Conservation (phyloP, 2,113 vertebrate species). For the Petromus typicus region DNA sequence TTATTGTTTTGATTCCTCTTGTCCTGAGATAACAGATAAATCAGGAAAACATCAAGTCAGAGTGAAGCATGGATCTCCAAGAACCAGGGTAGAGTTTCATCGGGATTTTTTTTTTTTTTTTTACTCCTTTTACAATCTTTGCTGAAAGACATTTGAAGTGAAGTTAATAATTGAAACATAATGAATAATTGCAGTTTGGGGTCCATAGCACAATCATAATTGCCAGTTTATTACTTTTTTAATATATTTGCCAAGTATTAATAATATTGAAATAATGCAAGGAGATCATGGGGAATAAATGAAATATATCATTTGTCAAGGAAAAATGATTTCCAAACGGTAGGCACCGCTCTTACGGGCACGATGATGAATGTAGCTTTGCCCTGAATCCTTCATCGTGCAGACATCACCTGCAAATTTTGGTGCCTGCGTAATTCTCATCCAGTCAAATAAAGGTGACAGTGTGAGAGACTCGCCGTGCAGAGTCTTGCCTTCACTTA, state of each 20-base stretch:
- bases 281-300: constrained; percentile 79
- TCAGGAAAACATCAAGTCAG: constrained; percentile 44
- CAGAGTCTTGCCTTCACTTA: not conserved
- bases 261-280: constrained; percentile 83
- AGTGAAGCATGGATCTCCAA: constrained; percentile 48
- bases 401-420: constrained; percentile 11
- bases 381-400: not conserved
- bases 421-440: not conserved
- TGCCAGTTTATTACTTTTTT: constrained; percentile 85
- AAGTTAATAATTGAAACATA: constrained; percentile 82
- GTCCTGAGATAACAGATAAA: constrained; percentile 54
- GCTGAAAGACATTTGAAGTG: constrained; percentile 81
- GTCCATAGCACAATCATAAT: constrained; percentile 80
- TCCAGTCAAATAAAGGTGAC: not conserved
- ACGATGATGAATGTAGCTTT: not conserved
- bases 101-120: not conserved
- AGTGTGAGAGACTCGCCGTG: accelerated
- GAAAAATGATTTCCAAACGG: constrained; percentile 50
- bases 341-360: constrained; percentile 38
- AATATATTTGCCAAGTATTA: constrained; percentile 83
- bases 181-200: constrained; percentile 82
- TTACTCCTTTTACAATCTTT: constrained; percentile 56
- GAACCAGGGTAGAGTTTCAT: not conserved
- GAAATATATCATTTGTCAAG: constrained; percentile 81
- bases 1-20: constrained; percentile 49